phyloP scores from a whole-genome alignment of 2,888 invertebrate genomes.

The Diogma glabrata region DNA sequence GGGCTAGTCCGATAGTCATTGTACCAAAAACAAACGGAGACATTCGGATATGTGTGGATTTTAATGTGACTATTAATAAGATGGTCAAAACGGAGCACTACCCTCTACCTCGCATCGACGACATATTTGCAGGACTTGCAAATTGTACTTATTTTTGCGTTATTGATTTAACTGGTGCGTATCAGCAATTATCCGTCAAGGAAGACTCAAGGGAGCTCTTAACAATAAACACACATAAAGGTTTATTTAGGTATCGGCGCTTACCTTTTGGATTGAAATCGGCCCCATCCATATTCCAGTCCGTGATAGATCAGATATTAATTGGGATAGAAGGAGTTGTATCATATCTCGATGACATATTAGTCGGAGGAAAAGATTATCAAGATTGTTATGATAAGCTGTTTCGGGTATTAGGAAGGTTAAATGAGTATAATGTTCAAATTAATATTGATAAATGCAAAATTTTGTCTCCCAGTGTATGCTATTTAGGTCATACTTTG shows the following conservation, averaged over 20 bases:
- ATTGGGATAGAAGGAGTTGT: background rate
- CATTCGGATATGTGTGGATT: slow-evolving; percentile 27
- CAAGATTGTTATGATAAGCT: too few relatives aligned
- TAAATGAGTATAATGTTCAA: background rate
- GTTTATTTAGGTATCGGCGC: too few relatives aligned
- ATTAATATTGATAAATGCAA: background rate
- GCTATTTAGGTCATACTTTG: background rate
- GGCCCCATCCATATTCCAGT: background rate
- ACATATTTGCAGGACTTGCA: slow-evolving; percentile 23
- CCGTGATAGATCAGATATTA: background rate
- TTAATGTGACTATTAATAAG: slow-evolving; percentile 19
- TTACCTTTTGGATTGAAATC: background rate
- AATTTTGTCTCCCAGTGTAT: background rate
- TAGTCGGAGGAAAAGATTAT: background rate
- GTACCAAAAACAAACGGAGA: slow-evolving; percentile 22
- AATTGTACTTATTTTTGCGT: slow-evolving; percentile 19
- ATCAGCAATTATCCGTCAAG: slow-evolving; percentile 14
- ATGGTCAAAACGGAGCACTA: slow-evolving; percentile 19
- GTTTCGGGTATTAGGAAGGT: too few relatives aligned
- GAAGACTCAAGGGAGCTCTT: slow-evolving; percentile 20
- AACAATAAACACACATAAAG: slow-evolving; percentile 23
- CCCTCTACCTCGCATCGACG: slow-evolving; percentile 23
- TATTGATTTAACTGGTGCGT: slow-evolving; percentile 23
- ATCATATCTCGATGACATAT: background rate
- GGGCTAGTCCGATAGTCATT: slow-evolving; percentile 23